Conservation (phyloP, 2,888 invertebrate genomes). For the Criorhina ranunculi region DNA sequence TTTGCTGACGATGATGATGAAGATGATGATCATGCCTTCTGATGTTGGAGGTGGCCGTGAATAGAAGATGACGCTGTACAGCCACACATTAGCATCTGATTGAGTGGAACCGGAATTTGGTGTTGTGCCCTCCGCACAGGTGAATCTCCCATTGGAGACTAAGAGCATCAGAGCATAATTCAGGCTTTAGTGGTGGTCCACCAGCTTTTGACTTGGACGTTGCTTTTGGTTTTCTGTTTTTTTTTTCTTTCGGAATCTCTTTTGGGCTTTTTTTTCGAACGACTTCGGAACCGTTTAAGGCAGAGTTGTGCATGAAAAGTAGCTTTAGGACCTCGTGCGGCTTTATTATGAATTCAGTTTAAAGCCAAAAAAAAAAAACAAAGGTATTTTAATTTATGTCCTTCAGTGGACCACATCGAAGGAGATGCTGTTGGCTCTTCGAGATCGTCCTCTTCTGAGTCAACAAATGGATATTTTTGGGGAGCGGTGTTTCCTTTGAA, state of each 20-base stretch:
- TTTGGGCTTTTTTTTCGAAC: slow-evolving; percentile 17
- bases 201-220: slow-evolving; percentile 37
- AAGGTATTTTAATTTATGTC: slow-evolving; percentile 76
- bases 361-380: slow-evolving; percentile 21
- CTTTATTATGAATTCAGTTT: slow-evolving; percentile 69
- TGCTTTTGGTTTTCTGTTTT: too few species aligned
- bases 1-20: slow-evolving; percentile 56
- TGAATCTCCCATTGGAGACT: slow-evolving; percentile 9
- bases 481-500: slow-evolving; percentile 67
- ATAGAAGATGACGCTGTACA: slow-evolving; percentile 25
- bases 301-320: slow-evolving; percentile 24
- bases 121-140: slow-evolving; percentile 3
- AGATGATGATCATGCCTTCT: slow-evolving; percentile 35
- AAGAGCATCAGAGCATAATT: slow-evolving; percentile 27
- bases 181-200: slow-evolving; percentile 65
- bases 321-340: slow-evolving; percentile 64
- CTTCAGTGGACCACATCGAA: slow-evolving; percentile 66
- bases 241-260: background rate
- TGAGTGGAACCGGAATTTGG: slow-evolving; percentile 47
- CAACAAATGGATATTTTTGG: slow-evolving; percentile 42
- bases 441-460: slow-evolving; percentile 31
- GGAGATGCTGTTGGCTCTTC: slow-evolving; percentile 21
- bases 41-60: slow-evolving; percentile 3
- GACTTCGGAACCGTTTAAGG: slow-evolving; percentile 33
- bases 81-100: slow-evolving; percentile 46